phyloP scores from a whole-genome alignment of 2,797 vertebrate species.

The Graptemys geographica region DNA sequence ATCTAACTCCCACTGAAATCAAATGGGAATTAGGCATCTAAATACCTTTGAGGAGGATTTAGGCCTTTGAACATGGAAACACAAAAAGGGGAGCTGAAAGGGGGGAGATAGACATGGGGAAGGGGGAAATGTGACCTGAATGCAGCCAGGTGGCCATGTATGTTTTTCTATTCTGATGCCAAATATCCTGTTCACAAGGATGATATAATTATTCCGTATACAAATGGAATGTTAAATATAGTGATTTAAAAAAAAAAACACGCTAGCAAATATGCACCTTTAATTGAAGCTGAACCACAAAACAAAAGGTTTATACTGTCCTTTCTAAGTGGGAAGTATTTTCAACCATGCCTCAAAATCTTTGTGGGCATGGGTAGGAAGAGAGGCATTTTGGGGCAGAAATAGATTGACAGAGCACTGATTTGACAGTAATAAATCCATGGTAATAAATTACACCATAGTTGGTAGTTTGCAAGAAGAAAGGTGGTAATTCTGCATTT shows the following conservation, averaged over 20 bases:
- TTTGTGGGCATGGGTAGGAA: background rate
- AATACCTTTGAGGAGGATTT: background rate
- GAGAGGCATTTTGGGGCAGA: slow-evolving; percentile 30
- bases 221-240: slow-evolving; percentile 46
- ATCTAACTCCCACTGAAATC: background rate
- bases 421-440: slow-evolving; percentile 61
- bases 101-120: background rate
- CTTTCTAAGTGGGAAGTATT: slow-evolving; percentile 36
- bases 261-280: slow-evolving; percentile 27
- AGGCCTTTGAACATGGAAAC: background rate
- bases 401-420: slow-evolving; percentile 40
- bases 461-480: slow-evolving; percentile 57
- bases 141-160: background rate
- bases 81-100: background rate
- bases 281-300: background rate
- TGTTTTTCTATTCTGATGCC: slow-evolving; percentile 3
- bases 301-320: background rate
- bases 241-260: slow-evolving; percentile 37
- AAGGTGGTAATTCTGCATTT: slow-evolving; percentile 59
- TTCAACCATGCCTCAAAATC: slow-evolving; percentile 1
- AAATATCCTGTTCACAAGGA: slow-evolving; percentile 37
- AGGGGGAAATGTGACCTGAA: background rate
- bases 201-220: slow-evolving; percentile 54
- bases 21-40: background rate
- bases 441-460: slow-evolving; percentile 45